A percentile compares a stretch with the other conserved stretches of the same genome.
phyloP scores from a whole-genome alignment of 2,113 vertebrate genomes.

The Oncorhynchus tshawytscha region DNA sequence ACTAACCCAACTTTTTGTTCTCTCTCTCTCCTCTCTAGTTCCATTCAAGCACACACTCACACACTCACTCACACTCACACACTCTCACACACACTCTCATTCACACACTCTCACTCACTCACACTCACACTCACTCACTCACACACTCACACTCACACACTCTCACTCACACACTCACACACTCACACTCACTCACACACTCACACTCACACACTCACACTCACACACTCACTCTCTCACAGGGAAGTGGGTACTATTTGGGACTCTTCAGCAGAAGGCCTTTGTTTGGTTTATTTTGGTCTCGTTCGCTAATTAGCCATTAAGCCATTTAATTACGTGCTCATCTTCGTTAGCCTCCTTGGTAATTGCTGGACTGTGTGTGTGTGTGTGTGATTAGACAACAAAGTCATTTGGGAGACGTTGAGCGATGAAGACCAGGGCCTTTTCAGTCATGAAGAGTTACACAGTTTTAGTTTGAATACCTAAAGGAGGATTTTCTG shows the following conservation, averaged over 20 bases:
- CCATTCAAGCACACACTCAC: background rate
- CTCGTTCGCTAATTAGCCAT: slow-evolving; percentile 50
- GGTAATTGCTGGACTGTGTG: slow-evolving; percentile 39
- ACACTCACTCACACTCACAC: too few relatives aligned
- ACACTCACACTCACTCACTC: too few relatives aligned
- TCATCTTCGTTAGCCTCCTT: slow-evolving; percentile 39
- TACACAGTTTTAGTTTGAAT: background rate
- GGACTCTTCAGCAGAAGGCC: background rate
- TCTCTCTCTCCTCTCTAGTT: background rate
- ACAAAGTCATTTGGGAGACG: slow-evolving; percentile 41
- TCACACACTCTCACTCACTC: too few relatives aligned
- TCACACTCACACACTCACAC: too few relatives aligned
- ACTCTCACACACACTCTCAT: too few relatives aligned
- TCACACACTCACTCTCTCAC: too few relatives aligned
- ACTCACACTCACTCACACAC: too few relatives aligned
- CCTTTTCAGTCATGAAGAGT: slow-evolving; percentile 26
- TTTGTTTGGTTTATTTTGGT: slow-evolving; percentile 41
- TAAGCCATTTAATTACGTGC: slow-evolving; percentile 15
- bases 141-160: too few relatives aligned
- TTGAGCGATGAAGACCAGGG: slow-evolving; percentile 28
- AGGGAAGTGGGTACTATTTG: too few relatives aligned
- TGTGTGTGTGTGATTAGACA: slow-evolving; percentile 39
- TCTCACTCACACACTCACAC: too few relatives aligned
- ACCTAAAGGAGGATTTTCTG: background rate
- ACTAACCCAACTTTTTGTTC: background rate